These are phyloP conservation scores for Rhingia campestris DNA, from an alignment of 2,888 invertebrate genomes.

Conservation along the genomic window DNA sequence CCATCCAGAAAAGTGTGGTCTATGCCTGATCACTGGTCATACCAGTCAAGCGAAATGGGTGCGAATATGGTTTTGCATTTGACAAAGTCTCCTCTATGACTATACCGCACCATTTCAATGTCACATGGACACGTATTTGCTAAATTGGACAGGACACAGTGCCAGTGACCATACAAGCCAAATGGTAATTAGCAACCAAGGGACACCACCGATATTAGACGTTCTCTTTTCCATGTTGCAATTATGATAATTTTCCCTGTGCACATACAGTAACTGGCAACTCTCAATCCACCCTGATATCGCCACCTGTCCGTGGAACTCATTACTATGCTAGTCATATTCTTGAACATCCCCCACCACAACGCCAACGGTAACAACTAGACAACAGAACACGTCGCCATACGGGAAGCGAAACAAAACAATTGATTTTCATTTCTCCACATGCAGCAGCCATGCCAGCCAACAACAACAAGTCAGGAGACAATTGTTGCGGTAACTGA, in stretches of 20 bases:
- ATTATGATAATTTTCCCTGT: conserved; percentile 62
- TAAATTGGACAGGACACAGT: conserved; percentile 45
- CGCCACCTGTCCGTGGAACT: conserved; percentile 61
- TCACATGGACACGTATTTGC: conserved; percentile 35
- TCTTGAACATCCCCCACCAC: conserved; percentile 33
- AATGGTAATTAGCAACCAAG: conserved; percentile 60
- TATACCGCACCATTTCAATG: conserved; percentile 40
- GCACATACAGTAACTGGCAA: background rate
- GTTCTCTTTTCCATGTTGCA: conserved; percentile 51
- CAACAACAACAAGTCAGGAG: conserved; percentile 7
- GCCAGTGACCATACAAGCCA: background rate
- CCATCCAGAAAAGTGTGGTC: background rate
- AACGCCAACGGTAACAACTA: conserved; percentile 4
- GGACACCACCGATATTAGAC: conserved; percentile 42
- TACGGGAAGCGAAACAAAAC: conserved; percentile 12
- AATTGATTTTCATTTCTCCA: conserved; percentile 59
- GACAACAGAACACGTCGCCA: conserved; percentile 45
- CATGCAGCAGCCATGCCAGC: conserved; percentile 5
- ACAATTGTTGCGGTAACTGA: conserved; percentile 57
- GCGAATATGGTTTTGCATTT: conserved; percentile 46
- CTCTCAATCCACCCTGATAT: conserved; percentile 37
- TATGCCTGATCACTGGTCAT: background rate
- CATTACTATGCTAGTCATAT: conserved; percentile 69
- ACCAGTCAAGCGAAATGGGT: conserved; percentile 42
- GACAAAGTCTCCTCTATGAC: background rate